phyloP scores from a whole-genome alignment of 2,797 vertebrate genomes.

The Enteromius argenteus region DNA sequence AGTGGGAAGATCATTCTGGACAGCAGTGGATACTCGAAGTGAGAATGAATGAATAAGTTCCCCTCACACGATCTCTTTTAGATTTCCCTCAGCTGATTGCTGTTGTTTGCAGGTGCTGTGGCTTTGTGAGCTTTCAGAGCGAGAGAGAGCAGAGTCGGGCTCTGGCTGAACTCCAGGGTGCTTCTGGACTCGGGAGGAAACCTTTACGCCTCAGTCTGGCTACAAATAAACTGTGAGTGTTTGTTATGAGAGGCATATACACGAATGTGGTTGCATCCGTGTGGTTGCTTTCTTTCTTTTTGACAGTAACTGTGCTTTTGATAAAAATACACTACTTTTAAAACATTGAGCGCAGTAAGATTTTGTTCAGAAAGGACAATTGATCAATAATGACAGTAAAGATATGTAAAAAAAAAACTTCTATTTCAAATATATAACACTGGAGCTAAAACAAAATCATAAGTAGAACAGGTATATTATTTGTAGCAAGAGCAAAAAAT shows the following conservation, averaged over 20 bases:
- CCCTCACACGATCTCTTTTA: neutral
- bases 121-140: constrained; percentile 93
- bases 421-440: neutral
- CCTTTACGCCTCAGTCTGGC: constrained; percentile 89
- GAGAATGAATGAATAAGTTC: constrained; percentile 63
- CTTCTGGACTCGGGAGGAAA: constrained; percentile 86
- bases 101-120: constrained; percentile 84
- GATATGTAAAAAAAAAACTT: neutral
- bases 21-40: constrained; percentile 91
- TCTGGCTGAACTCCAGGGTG: constrained; percentile 88
- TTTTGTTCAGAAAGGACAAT: neutral
- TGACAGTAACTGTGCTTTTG: neutral
- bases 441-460: no score
- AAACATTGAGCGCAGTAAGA: neutral
- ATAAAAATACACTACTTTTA: neutral
- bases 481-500: no score
- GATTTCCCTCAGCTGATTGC: neutral
- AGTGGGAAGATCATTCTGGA: constrained; percentile 93
- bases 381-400: neutral
- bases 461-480: no score
- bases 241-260: neutral
- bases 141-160: constrained; percentile 91
- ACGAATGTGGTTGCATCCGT: neutral
- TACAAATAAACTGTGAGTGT: constrained; percentile 88
- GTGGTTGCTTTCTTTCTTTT: neutral